Percentiles rank a stretch among this genome's conserved stretches.
phyloP scores from a whole-genome alignment of 2,888 invertebrate genomes.

The Spisula solida region DNA sequence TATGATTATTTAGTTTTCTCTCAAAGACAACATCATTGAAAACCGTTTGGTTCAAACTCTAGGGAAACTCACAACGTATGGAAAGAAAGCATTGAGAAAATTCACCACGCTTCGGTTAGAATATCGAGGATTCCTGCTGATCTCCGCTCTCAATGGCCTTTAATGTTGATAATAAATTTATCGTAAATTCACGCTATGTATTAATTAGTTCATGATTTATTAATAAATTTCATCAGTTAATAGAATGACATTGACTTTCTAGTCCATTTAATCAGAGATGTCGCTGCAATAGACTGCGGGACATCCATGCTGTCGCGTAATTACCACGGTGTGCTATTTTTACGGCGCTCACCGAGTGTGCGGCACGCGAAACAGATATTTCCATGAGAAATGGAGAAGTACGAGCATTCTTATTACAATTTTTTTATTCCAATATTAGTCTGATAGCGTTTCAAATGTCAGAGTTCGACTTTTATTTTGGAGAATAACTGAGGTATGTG shows the following conservation, averaged over 20 bases:
- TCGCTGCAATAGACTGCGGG: conserved; percentile 37
- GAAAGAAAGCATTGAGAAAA: background rate
- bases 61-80: background rate
- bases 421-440: conserved; percentile 9
- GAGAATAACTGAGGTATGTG: too few species aligned
- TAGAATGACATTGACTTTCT: conserved; percentile 71
- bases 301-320: conserved; percentile 38
- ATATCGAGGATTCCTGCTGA: conserved; percentile 11
- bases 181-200: conserved; percentile 68
- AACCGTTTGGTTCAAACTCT: background rate
- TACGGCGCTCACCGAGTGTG: conserved; percentile 24
- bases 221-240: conserved; percentile 78
- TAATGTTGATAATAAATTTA: conserved; percentile 63
- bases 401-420: background rate
- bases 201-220: conserved; percentile 75
- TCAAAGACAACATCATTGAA: too few species aligned
- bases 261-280: conserved; percentile 65
- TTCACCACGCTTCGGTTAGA: conserved; percentile 5
- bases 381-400: background rate
- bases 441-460: background rate
- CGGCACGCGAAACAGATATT: conserved; percentile 28
- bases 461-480: too few species aligned
- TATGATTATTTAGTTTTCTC: too few species aligned
- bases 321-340: conserved; percentile 40
- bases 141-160: conserved; percentile 46